A percentile compares a stretch with the other conserved stretches of the same genome.
phyloP scores from a whole-genome alignment of 2,888 invertebrate genomes.

The Ischnura elegans region DNA sequence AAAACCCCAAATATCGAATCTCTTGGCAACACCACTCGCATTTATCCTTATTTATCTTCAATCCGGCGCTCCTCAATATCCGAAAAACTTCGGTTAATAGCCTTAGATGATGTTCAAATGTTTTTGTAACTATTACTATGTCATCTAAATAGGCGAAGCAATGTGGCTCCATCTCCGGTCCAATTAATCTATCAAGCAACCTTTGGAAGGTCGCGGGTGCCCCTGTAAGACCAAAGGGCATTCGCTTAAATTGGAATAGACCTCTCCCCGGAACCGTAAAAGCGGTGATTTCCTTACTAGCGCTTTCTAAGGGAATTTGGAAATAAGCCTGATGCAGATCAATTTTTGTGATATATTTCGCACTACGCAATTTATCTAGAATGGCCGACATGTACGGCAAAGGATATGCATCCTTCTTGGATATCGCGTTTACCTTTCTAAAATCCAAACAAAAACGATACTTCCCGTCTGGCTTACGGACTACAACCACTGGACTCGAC shows the following conservation, averaged over 20 bases:
- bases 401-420: too few relatives aligned
- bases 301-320: not conserved
- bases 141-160: not conserved
- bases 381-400: too few relatives aligned
- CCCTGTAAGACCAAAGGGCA: not conserved
- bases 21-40: slow-evolving; percentile 47
- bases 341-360: too few relatives aligned
- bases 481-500: too few relatives aligned
- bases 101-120: not conserved
- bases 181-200: not conserved
- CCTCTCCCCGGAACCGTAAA: not conserved
- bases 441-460: too few relatives aligned
- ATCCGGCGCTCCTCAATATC: slow-evolving; percentile 62
- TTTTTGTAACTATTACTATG: not conserved
- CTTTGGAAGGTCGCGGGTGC: not conserved
- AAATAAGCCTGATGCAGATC: not conserved
- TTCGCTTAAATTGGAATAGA: not conserved
- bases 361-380: too few relatives aligned
- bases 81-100: not conserved
- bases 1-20: slow-evolving; percentile 74
- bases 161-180: not conserved
- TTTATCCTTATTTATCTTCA: slow-evolving; percentile 72
- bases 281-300: not conserved
- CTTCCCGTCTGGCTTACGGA: too few relatives aligned
- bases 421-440: too few relatives aligned